These are phyloP conservation scores for Philereme vetulata DNA, from an alignment of 2,888 invertebrate genomes.

Conservation along the genomic window DNA sequence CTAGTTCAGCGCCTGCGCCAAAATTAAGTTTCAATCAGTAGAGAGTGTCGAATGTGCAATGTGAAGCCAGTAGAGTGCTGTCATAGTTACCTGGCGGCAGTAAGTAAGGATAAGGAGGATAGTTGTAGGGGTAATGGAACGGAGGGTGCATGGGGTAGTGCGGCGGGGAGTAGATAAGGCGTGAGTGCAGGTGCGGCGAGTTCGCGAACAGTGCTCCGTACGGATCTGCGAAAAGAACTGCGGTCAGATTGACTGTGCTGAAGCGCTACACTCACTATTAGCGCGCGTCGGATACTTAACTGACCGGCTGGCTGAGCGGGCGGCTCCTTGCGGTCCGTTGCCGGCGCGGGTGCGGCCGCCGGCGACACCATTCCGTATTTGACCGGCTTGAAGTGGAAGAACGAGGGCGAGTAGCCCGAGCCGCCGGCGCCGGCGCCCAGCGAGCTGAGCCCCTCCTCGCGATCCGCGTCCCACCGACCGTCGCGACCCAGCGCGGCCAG, in stretches of 20 bases:
- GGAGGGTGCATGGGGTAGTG: conserved; percentile 80
- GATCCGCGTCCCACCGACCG: conserved; percentile 91
- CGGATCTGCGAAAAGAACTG: conserved; percentile 77
- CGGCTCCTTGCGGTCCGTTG: conserved; percentile 79
- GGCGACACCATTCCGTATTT: conserved; percentile 89
- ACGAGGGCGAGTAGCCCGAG: conserved; percentile 94
- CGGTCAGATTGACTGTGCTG: conserved; percentile 62
- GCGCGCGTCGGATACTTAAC: conserved; percentile 82
- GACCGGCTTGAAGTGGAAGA: conserved; percentile 96
- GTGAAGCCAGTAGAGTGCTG: conserved; percentile 40
- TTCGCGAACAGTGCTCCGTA: conserved; percentile 75
- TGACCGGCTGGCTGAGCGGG: conserved; percentile 83
- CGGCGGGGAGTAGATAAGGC: conserved; percentile 76
- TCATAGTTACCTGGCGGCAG: conserved; percentile 76
- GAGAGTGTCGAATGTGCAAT: conserved; percentile 31
- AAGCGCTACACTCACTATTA: conserved; percentile 78
- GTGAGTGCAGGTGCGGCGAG: conserved; percentile 76
- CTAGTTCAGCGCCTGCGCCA: conserved; percentile 22
- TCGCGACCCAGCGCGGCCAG: conserved; percentile 96
- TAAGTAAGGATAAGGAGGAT: conserved; percentile 76
- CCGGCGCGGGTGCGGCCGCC: conserved; percentile 67
- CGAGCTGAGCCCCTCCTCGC: conserved; percentile 92
- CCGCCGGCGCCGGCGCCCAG: conserved; percentile 89
- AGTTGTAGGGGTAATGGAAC: conserved; percentile 79
- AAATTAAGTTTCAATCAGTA: conserved; percentile 25